These are phyloP conservation scores for Chymomyza fuscimana DNA, from an alignment of 2,888 invertebrate species.

Conservation along the genomic window DNA sequence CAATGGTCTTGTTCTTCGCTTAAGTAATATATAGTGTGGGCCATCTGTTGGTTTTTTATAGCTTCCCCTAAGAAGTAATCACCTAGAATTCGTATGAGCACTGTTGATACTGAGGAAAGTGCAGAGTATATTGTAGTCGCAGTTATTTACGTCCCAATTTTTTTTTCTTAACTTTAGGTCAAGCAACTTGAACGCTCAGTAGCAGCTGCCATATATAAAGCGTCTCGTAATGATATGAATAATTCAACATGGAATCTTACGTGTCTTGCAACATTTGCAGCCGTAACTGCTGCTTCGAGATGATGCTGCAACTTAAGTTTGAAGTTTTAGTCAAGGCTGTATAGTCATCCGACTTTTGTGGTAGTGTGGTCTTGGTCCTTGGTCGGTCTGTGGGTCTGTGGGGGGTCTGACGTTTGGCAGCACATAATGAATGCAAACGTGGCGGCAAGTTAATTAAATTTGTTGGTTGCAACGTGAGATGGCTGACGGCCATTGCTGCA, in stretches of 20 bases:
- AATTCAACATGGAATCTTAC: constrained; percentile 45
- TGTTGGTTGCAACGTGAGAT: constrained; percentile 57
- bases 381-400: background rate
- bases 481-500: constrained; percentile 44
- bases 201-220: constrained; percentile 15
- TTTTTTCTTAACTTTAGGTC: constrained; percentile 26
- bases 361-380: too few relatives aligned
- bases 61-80: too few relatives aligned
- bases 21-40: too few relatives aligned
- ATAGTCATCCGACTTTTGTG: background rate
- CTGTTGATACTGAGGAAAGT: too few relatives aligned
- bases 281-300: background rate
- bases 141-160: too few relatives aligned
- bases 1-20: too few relatives aligned
- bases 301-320: background rate
- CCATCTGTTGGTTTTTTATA: too few relatives aligned
- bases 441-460: constrained; percentile 68
- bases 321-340: background rate
- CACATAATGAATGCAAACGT: constrained; percentile 15
- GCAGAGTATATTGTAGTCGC: too few relatives aligned
- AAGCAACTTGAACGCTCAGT: constrained; percentile 1
- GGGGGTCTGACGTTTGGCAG: constrained; percentile 21
- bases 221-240: constrained; percentile 57
- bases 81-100: too few relatives aligned
- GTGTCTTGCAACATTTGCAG: constrained; percentile 2